A percentile compares a stretch with the other conserved stretches of the same genome.
phyloP scores from a whole-genome alignment of 2,888 invertebrate genomes.

The Nomada fabriciana region DNA sequence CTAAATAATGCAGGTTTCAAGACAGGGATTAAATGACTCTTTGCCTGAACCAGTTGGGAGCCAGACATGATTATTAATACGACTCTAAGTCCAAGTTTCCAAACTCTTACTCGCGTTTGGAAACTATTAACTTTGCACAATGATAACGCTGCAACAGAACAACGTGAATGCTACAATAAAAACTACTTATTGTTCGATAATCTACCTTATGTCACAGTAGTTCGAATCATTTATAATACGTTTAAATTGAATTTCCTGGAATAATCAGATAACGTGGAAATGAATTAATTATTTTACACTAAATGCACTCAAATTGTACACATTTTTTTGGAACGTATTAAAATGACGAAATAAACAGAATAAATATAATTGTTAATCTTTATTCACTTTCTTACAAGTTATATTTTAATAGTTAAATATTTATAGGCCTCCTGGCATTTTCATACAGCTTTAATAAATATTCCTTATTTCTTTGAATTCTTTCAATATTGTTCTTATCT shows the following conservation, averaged over 20 bases:
- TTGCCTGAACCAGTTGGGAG: conserved; percentile 8
- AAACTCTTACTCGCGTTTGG: neutral
- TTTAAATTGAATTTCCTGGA: neutral
- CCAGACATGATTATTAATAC: conserved; percentile 19
- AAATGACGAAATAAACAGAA: too few relatives aligned
- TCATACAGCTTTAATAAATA: neutral
- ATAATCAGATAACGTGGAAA: too few relatives aligned
- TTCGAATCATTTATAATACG: neutral
- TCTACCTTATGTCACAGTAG: neutral
- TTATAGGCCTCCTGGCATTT: too few relatives aligned
- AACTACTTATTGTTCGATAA: conserved; percentile 10
- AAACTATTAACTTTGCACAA: conserved; percentile 18
- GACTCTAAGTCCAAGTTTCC: conserved; percentile 12
- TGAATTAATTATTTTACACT: too few relatives aligned
- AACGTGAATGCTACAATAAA: neutral
- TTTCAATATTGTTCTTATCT: conserved; percentile 2
- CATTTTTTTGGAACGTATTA: too few relatives aligned
- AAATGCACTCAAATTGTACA: too few relatives aligned
- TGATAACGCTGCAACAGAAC: neutral
- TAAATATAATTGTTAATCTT: too few relatives aligned
- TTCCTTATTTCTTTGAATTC: neutral
- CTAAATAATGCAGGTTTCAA: conserved; percentile 12
- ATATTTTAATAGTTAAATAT: too few relatives aligned
- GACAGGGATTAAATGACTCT: conserved; percentile 20
- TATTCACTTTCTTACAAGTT: too few relatives aligned